A percentile compares a stretch with the other conserved stretches of the same genome.
Evolutionary conservation across 2,113 vertebrate species (phyloP).

Genomic region (Rynchops niger): DNA sequence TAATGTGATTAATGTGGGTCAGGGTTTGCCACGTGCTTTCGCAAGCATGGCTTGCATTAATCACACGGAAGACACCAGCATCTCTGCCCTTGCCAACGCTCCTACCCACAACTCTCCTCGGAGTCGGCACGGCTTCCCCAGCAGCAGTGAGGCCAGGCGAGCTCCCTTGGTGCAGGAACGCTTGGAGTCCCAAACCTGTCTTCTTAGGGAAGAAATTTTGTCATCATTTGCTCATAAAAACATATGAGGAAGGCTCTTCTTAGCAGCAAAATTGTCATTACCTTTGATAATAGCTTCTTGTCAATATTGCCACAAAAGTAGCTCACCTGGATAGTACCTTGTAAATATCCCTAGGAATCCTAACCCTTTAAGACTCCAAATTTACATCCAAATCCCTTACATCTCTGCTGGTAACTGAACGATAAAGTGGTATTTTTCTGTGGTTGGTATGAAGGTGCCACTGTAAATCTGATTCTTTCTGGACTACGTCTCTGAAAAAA

Average conservation of each 20-base stretch:
- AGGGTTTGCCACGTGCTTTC: not conserved
- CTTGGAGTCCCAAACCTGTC: not conserved
- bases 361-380: slow-evolving; percentile 3
- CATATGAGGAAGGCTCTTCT: not conserved
- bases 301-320: not conserved
- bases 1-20: not conserved
- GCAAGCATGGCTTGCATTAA: not conserved
- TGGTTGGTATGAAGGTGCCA: not conserved
- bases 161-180: not conserved
- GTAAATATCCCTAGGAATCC: not conserved
- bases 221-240: not conserved
- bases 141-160: not conserved
- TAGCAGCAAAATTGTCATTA: not conserved
- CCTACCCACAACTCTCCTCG: not conserved
- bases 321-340: not conserved
- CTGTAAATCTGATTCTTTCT: not conserved
- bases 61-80: not conserved
- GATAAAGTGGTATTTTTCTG: not conserved
- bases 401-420: not conserved
- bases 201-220: not conserved
- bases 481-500: not conserved
- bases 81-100: not conserved
- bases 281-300: not conserved
- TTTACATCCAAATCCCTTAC: not conserved
- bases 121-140: not conserved